Evolutionary conservation across 2,888 invertebrate species (phyloP).

Genomic region (Diplazon laetatorius): DNA sequence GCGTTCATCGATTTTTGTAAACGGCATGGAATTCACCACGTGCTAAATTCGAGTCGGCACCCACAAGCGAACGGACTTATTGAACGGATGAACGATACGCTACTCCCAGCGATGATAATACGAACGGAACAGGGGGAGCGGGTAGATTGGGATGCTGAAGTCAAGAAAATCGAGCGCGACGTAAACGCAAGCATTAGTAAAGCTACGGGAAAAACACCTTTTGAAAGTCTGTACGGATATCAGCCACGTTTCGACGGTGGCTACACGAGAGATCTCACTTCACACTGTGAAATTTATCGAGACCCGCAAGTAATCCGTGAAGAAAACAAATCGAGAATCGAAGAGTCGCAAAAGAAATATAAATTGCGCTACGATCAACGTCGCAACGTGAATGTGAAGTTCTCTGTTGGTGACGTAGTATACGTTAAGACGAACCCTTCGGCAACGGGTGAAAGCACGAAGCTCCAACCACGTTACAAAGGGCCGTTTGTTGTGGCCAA

Average conservation of each 20-base stretch:
- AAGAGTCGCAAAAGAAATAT: not conserved
- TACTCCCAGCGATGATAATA: slow-evolving; percentile 47
- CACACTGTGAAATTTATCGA: slow-evolving; percentile 5
- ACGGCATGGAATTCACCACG: slow-evolving; percentile 46
- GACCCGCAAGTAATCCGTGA: slow-evolving; percentile 16
- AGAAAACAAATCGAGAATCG: slow-evolving; percentile 11
- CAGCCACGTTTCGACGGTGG: slow-evolving; percentile 6
- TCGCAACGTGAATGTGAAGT: slow-evolving; percentile 13
- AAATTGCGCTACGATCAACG: slow-evolving; percentile 34
- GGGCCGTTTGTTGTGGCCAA: not conserved
- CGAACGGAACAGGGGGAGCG: slow-evolving; percentile 38
- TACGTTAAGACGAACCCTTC: slow-evolving; percentile 21
- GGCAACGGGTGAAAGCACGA: slow-evolving; percentile 44
- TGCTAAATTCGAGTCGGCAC: slow-evolving; percentile 54
- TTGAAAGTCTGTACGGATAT: slow-evolving; percentile 56
- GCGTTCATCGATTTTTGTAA: too few relatives aligned
- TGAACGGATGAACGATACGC: slow-evolving; percentile 57
- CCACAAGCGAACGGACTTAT: slow-evolving; percentile 61
- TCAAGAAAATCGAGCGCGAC: slow-evolving; percentile 52
- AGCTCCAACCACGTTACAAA: slow-evolving; percentile 22
- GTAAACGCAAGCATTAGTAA: slow-evolving; percentile 60
- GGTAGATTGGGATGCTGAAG: slow-evolving; percentile 22
- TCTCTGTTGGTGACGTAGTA: slow-evolving; percentile 34
- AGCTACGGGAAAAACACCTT: slow-evolving; percentile 58
- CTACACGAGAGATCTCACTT: not conserved